phyloP scores from a whole-genome alignment of 2,888 invertebrate species.

The Morinoia aosen region DNA sequence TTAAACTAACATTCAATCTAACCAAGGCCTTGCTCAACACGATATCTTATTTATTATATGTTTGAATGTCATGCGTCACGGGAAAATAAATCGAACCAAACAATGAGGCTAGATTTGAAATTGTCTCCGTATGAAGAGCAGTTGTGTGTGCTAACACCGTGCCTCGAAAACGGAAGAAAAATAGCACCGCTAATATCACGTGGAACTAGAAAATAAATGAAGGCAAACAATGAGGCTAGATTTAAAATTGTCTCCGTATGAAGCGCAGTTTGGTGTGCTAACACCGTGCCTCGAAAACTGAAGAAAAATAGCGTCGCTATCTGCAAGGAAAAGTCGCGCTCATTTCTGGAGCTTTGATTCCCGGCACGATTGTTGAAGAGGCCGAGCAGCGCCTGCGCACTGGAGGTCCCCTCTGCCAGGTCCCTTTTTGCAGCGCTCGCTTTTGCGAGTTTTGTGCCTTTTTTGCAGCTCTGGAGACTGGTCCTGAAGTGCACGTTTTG shows the following conservation, averaged over 20 bases:
- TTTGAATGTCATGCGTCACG: too few relatives aligned
- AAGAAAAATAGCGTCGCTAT: neutral
- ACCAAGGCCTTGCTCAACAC: too few relatives aligned
- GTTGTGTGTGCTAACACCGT: neutral
- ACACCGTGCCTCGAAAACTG: neutral
- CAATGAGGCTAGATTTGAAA: neutral
- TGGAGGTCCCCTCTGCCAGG: neutral
- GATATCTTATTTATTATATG: too few relatives aligned
- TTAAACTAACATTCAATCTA: too few relatives aligned
- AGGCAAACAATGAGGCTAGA: neutral
- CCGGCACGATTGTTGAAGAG: neutral
- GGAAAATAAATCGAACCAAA: too few relatives aligned
- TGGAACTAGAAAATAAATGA: too few relatives aligned
- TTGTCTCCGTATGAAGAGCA: neutral
- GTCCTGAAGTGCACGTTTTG: conserved; percentile 10
- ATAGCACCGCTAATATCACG: too few relatives aligned
- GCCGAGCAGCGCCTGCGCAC: neutral
- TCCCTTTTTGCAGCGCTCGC: neutral
- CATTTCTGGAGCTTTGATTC: neutral
- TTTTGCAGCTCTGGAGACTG: neutral
- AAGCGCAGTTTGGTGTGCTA: neutral
- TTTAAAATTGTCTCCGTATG: neutral
- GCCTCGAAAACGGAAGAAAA: too few relatives aligned
- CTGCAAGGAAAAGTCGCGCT: neutral
- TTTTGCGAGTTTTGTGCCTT: neutral